phyloP scores from a whole-genome alignment of 2,888 invertebrate genomes.

The Branchinecta sandiegonensis region DNA sequence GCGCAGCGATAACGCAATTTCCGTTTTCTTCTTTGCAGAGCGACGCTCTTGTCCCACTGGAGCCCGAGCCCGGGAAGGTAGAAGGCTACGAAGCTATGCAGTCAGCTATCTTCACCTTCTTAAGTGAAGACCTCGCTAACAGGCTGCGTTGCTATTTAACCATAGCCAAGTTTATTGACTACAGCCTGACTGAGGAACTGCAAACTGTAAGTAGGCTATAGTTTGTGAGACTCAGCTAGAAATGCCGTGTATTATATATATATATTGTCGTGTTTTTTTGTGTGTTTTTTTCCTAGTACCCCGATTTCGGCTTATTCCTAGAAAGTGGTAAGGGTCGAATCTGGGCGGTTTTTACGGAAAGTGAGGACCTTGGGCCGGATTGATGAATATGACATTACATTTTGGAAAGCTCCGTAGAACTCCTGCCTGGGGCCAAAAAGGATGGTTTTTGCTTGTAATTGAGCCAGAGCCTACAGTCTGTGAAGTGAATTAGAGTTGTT shows the following conservation, averaged over 20 bases:
- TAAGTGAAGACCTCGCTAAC: constrained; percentile 2
- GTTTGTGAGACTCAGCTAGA: neutral
- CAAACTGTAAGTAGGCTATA: neutral
- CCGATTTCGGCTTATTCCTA: too few species aligned
- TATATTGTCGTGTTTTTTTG: neutral
- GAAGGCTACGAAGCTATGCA: neutral
- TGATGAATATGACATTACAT: too few species aligned
- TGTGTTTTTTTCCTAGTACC: too few species aligned
- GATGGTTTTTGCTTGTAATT: too few species aligned
- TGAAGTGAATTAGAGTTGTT: too few species aligned
- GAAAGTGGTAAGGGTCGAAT: too few species aligned
- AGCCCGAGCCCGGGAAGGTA: neutral
- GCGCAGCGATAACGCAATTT: too few species aligned
- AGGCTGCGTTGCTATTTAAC: neutral
- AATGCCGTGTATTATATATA: neutral
- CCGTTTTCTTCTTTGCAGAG: neutral
- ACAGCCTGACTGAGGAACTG: constrained; percentile 6
- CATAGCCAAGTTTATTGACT: neutral
- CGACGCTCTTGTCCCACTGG: neutral
- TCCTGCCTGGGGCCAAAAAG: too few species aligned
- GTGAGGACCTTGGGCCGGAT: too few species aligned
- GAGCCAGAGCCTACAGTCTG: too few species aligned
- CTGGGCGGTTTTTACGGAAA: too few species aligned
- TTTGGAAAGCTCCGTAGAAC: too few species aligned
- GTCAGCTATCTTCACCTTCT: neutral